Evolutionary conservation across 2,797 vertebrate genomes (phyloP), one percentile per base, ranked within the genome.

Genomic region (Tenualosa ilisha): DNA sequence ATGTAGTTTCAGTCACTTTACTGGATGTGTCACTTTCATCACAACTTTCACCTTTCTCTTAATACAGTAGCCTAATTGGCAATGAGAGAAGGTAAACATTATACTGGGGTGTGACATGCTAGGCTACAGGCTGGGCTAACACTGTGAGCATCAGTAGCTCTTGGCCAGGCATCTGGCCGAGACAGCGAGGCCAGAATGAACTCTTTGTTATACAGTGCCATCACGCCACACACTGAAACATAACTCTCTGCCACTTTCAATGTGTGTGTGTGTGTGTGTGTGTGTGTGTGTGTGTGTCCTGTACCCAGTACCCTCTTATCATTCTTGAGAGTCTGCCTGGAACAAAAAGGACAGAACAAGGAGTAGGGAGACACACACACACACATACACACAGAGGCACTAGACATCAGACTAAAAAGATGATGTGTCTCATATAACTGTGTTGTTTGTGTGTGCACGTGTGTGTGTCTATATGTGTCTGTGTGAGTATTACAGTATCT

Each of bases 231-330:
- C 72, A 79, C 72, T 79, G 72, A 79, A 79, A 79, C 17, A 79
- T 46, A 79, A 79, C 72, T 79, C 37, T 79, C 72, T 79, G 72
- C 40, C 40, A 46, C 85, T 59, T 82, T 43, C 85, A 43, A 75
- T 40, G 72, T 79, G 72, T 40, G 72, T 79, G 72, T 72, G 68
- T 72, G 24, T 72, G 65, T 85, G 84, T 82, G 82, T 65, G 65
- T 85, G 68, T 75, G 37, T 75, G 68, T 75, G 83, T 51, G 53
- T 63, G 31, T 63, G 46, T 24, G 15, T 92, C 89, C 90, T 90
- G 89, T 90, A 90, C 91, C 87, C 83, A 89, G 87, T 88, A 90
- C 92, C 37, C 72, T 46, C 72, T 79, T 79, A 79, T 79, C 72
- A 79, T 79, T 79, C 40, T 79, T 79, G 72, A 79, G 72, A 22